These are phyloP conservation scores for Drosophila nannoptera DNA, from an alignment of 1,140 invertebrate genomes.

Conservation along the genomic window DNA sequence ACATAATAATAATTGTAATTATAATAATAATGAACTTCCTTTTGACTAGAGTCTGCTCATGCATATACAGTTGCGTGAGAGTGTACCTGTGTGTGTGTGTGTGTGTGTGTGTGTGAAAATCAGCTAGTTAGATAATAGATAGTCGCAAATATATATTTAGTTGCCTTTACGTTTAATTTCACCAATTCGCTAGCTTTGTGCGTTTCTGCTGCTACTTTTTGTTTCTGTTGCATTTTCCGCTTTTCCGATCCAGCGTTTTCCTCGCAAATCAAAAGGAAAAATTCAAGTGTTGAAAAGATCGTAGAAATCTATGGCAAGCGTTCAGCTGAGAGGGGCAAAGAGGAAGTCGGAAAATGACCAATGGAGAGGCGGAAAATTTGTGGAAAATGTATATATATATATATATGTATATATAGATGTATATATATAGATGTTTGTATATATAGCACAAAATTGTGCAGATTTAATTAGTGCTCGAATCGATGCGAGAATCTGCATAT, in stretches of 20 bases:
- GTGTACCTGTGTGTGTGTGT: conserved; percentile 28
- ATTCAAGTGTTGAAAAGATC: conserved; percentile 16
- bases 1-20: conserved; percentile 60
- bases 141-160: conserved; percentile 7
- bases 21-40: conserved; percentile 39
- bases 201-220: conserved; percentile 45
- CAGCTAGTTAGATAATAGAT: conserved; percentile 27
- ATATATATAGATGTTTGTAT: neutral
- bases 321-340: neutral
- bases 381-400: conserved; percentile 8
- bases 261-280: conserved; percentile 11
- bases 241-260: conserved; percentile 16
- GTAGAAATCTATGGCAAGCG: conserved; percentile 9
- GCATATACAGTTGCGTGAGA: conserved; percentile 16
- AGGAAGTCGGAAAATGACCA: neutral
- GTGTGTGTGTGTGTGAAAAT: conserved; percentile 26
- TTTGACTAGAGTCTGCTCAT: conserved; percentile 36
- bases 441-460: conserved; percentile 62
- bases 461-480: conserved; percentile 66
- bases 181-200: conserved; percentile 75
- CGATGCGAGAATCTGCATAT: conserved; percentile 9
- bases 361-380: neutral
- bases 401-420: too few relatives aligned
- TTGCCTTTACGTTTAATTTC: conserved; percentile 60
- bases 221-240: conserved; percentile 11